Evolutionary conservation across 2,888 invertebrate species (phyloP).

Genomic region (Cyrtodaria siliqua): DNA sequence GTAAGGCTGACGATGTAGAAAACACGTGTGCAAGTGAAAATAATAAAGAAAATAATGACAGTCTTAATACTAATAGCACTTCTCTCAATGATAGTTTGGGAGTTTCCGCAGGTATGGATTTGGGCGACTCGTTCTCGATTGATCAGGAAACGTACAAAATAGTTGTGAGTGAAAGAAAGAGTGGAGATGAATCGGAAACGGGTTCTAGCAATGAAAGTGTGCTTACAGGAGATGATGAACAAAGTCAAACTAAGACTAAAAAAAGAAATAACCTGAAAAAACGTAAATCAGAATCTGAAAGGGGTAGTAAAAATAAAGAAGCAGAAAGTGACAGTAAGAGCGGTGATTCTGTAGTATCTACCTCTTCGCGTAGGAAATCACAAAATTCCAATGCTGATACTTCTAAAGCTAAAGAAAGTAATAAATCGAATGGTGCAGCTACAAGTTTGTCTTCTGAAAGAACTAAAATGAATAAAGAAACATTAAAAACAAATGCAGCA

Average conservation of each 20-base stretch:
- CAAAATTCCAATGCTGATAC: too few relatives aligned
- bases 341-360: too few relatives aligned
- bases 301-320: not conserved
- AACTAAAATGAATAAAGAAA: too few relatives aligned
- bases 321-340: not conserved
- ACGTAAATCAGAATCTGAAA: not conserved
- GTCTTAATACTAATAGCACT: not conserved
- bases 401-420: too few relatives aligned
- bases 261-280: not conserved
- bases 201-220: not conserved
- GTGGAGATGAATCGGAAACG: not conserved
- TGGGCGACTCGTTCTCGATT: slow-evolving; percentile 8
- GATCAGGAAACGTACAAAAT: slow-evolving; percentile 8
- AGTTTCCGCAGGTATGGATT: slow-evolving; percentile 15
- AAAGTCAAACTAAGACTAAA: slow-evolving; percentile 1
- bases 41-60: not conserved
- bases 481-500: too few relatives aligned
- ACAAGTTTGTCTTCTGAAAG: too few relatives aligned
- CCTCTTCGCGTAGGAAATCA: too few relatives aligned
- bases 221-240: not conserved
- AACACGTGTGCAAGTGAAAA: not conserved
- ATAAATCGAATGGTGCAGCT: too few relatives aligned
- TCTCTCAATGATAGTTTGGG: slow-evolving; percentile 13
- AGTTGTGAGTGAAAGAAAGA: not conserved
- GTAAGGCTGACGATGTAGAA: not conserved